A percentile compares a stretch with the other conserved stretches of the same genome.
Evolutionary conservation across 2,113 vertebrate species (phyloP).

Genomic region (Sinocyclocheilus anshuiensis): DNA sequence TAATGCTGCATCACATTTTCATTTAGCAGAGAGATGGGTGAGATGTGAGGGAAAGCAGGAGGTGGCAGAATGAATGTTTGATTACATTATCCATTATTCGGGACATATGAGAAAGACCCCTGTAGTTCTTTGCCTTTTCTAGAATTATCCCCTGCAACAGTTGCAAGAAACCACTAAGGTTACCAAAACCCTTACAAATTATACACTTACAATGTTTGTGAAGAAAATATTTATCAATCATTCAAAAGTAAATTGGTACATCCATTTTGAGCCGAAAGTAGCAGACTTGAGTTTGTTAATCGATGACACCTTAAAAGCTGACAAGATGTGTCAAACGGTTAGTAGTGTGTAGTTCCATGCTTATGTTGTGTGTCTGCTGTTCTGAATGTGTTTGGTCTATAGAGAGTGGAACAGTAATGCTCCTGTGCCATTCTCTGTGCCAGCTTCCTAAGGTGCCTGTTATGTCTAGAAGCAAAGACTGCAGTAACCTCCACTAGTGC

Average conservation of each 20-base stretch:
- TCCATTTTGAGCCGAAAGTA: background rate
- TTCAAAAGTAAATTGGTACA: background rate
- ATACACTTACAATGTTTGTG: background rate
- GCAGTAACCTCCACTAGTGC: constrained; percentile 71
- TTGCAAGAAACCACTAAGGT: background rate
- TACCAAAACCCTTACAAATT: background rate
- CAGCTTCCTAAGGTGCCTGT: constrained; percentile 73
- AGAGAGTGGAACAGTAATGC: constrained; percentile 37
- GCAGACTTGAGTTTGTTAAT: background rate
- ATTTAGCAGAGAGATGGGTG: background rate
- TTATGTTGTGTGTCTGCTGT: background rate
- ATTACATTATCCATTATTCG: background rate
- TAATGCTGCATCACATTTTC: constrained; percentile 22
- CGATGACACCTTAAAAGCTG: background rate
- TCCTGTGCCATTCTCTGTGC: constrained; percentile 48
- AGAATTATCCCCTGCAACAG: background rate
- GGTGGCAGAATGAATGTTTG: background rate
- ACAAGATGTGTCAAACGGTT: background rate
- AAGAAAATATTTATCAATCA: background rate
- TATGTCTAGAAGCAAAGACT: constrained; percentile 69
- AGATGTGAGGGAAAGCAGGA: background rate
- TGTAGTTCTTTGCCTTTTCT: background rate
- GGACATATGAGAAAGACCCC: background rate
- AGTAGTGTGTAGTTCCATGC: background rate
- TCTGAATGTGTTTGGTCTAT: constrained; percentile 17